Conservation (phyloP, 1,140 invertebrate species). For the Monomorium pharaonis region DNA sequence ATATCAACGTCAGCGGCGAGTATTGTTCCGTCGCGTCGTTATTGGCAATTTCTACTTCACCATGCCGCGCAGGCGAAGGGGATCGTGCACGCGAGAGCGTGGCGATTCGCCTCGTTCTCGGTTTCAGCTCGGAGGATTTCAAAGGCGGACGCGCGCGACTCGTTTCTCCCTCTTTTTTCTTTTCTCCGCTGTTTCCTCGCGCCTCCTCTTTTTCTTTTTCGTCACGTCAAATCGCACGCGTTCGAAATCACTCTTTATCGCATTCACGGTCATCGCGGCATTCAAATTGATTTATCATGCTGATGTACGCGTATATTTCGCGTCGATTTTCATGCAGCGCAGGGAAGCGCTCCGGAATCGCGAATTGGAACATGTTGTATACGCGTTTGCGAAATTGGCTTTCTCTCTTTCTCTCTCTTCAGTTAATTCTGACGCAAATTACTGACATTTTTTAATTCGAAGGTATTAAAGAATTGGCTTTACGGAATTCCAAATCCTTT, state of each 20-base stretch:
- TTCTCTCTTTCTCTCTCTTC: not conserved
- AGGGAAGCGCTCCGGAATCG: not conserved
- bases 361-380: not conserved
- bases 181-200: not conserved
- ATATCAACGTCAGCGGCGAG: slow-evolving; percentile 44
- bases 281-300: slow-evolving; percentile 38
- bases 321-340: slow-evolving; percentile 1
- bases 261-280: not conserved
- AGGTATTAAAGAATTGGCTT: too few species aligned
- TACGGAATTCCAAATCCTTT: too few species aligned
- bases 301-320: not conserved
- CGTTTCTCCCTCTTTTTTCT: not conserved
- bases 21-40: slow-evolving; percentile 44
- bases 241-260: slow-evolving; percentile 40
- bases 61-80: not conserved
- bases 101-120: slow-evolving; percentile 5
- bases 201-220: not conserved
- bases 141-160: not conserved
- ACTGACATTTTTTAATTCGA: too few species aligned
- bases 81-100: not conserved
- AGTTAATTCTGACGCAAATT: too few species aligned
- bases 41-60: slow-evolving; percentile 51
- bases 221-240: not conserved
- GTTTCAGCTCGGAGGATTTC: slow-evolving; percentile 8
- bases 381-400: not conserved